Evolutionary conservation across 2,888 invertebrate genomes (phyloP).

Genomic region (Lamellibrachia columna): DNA sequence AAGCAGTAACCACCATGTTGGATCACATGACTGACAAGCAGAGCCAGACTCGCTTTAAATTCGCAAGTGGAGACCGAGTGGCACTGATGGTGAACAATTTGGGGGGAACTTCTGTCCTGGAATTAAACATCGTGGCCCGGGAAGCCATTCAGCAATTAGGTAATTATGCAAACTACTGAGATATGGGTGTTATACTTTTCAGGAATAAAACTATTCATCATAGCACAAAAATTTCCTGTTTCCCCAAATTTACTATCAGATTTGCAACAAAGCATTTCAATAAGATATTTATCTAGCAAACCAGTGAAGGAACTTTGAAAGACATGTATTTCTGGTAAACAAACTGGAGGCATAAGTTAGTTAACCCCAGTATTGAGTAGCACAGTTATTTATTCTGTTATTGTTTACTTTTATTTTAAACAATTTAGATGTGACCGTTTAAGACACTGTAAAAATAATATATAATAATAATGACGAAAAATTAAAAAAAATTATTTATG

Average conservation of each 20-base stretch:
- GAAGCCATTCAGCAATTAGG: constrained; percentile 75
- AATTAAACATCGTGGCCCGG: constrained; percentile 77
- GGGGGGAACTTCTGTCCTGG: constrained; percentile 79
- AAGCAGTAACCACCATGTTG: constrained; percentile 66
- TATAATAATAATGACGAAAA: no score
- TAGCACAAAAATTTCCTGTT: background rate
- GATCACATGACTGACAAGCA: constrained; percentile 64
- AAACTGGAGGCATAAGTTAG: no score
- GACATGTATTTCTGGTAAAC: no score
- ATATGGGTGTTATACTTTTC: background rate
- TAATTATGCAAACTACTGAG: constrained; percentile 51
- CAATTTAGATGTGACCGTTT: no score
- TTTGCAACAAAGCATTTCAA: background rate
- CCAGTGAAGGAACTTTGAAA: no score
- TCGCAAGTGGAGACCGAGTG: constrained; percentile 65
- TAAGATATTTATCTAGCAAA: no score
- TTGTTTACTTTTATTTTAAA: no score
- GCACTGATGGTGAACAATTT: constrained; percentile 82
- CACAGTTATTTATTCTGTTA: no score
- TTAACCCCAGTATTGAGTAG: no score
- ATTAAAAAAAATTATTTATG: no score
- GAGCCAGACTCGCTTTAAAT: constrained; percentile 54
- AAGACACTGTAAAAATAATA: no score
- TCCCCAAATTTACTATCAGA: background rate
- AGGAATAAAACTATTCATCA: background rate